A percentile compares a stretch with the other conserved stretches of the same genome.
These are phyloP conservation scores for Lepidocyrtinus sp. DNA, from an alignment of 2,888 invertebrate genomes.

Conservation along the genomic window DNA sequence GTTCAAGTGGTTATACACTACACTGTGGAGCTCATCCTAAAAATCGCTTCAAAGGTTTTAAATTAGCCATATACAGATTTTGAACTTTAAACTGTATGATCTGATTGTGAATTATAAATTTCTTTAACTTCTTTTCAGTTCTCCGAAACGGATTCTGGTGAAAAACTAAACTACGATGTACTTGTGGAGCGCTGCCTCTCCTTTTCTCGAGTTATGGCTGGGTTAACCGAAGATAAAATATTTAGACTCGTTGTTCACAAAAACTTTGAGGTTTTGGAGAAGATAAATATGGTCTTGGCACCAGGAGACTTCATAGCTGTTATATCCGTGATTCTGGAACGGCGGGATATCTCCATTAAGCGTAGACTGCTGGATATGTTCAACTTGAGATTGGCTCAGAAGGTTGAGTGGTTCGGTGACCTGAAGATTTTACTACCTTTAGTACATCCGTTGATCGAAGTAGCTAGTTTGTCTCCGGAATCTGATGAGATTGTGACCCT, in stretches of 20 bases:
- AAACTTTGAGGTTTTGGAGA: slow-evolving; percentile 68
- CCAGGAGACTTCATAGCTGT: slow-evolving; percentile 64
- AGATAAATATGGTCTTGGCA: slow-evolving; percentile 64
- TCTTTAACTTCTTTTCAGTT: slow-evolving; percentile 55
- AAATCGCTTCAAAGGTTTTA: slow-evolving; percentile 63
- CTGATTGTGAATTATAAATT: slow-evolving; percentile 1
- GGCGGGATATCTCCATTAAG: slow-evolving; percentile 64
- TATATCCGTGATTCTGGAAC: slow-evolving; percentile 50
- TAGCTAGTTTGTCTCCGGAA: slow-evolving; percentile 71
- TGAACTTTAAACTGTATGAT: too few species aligned
- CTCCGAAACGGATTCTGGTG: slow-evolving; percentile 28
- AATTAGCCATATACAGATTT: too few species aligned
- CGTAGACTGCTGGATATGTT: slow-evolving; percentile 69
- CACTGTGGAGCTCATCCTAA: slow-evolving; percentile 63
- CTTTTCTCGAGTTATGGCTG: slow-evolving; percentile 60
- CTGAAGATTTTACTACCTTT: slow-evolving; percentile 72
- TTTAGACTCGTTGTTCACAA: slow-evolving; percentile 63
- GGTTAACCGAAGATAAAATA: slow-evolving; percentile 64
- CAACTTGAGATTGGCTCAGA: slow-evolving; percentile 65
- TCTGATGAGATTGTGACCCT: slow-evolving; percentile 79
- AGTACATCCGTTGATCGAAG: slow-evolving; percentile 77
- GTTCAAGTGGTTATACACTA: slow-evolving; percentile 66
- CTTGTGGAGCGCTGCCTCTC: slow-evolving; percentile 64
- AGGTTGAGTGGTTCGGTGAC: slow-evolving; percentile 69
- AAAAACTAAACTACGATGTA: slow-evolving; percentile 56